phyloP scores from a whole-genome alignment of 2,888 invertebrate species.

The Brenthis ino region DNA sequence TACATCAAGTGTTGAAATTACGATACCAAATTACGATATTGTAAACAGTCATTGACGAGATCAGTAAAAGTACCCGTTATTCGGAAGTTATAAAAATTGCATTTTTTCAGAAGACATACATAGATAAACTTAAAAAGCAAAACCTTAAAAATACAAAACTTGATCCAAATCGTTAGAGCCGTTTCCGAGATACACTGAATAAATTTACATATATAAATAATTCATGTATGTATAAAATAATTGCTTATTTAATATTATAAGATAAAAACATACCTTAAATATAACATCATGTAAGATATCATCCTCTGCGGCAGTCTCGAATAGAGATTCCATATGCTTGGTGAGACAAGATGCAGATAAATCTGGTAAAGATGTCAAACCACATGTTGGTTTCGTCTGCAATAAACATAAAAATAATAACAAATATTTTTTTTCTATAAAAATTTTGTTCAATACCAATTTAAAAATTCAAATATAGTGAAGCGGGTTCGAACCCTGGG shows the following conservation, averaged over 20 bases:
- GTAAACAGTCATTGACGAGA: no score
- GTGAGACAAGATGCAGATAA: conserved; percentile 67
- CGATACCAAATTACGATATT: neutral
- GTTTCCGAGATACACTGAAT: neutral
- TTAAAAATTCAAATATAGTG: no score
- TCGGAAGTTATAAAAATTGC: no score
- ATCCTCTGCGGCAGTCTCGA: conserved; percentile 83
- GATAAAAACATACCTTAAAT: conserved; percentile 77
- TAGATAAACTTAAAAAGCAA: no score
- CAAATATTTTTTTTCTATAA: neutral
- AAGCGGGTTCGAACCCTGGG: no score
- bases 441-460: neutral
- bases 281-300: conserved; percentile 89
- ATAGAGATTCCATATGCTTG: conserved; percentile 81
- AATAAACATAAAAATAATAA: conserved; percentile 21
- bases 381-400: conserved; percentile 76
- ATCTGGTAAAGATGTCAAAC: conserved; percentile 69
- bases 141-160: no score
- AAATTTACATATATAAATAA: neutral
- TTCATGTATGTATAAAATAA: no score
- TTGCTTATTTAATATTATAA: neutral
- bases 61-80: no score
- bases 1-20: no score
- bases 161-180: no score
- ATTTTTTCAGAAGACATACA: no score